Percentiles rank a stretch among this genome's conserved stretches.
These are phyloP conservation scores for Struthio camelus DNA, from an alignment of 2,113 vertebrate species.

Conservation along the genomic window DNA sequence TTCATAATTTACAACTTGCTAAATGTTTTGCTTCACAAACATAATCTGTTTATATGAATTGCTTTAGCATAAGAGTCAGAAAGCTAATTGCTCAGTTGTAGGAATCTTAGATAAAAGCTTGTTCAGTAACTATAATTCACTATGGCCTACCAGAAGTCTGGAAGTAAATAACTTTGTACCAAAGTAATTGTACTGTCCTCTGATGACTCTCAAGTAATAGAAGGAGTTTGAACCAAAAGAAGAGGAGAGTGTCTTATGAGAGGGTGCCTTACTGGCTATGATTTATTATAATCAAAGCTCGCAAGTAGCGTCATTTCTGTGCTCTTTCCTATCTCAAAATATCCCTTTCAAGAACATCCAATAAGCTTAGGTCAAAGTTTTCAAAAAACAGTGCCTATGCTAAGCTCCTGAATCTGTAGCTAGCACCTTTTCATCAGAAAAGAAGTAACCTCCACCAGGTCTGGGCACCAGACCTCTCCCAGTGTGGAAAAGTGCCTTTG, in stretches of 20 bases:
- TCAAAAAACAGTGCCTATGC: not conserved
- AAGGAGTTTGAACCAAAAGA: not conserved
- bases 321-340: not conserved
- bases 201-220: not conserved
- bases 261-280: not conserved
- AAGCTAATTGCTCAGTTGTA: constrained; percentile 70
- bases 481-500: not conserved
- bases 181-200: constrained; percentile 13
- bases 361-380: not conserved
- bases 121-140: constrained; percentile 50
- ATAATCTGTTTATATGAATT: constrained; percentile 64
- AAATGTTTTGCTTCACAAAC: constrained; percentile 68
- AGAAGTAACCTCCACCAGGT: not conserved
- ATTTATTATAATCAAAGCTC: not conserved
- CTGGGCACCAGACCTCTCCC: not conserved
- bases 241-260: not conserved
- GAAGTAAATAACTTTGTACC: constrained; percentile 37
- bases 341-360: not conserved
- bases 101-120: constrained; percentile 65
- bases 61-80: constrained; percentile 47
- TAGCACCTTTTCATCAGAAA: not conserved
- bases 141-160: constrained; percentile 52
- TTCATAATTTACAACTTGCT: constrained; percentile 46
- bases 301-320: not conserved
- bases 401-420: not conserved